Base-by-base conservation (phyloP, 2,797 vertebrate genomes). In the Lepidocolaptes lacrymiger region DNA sequence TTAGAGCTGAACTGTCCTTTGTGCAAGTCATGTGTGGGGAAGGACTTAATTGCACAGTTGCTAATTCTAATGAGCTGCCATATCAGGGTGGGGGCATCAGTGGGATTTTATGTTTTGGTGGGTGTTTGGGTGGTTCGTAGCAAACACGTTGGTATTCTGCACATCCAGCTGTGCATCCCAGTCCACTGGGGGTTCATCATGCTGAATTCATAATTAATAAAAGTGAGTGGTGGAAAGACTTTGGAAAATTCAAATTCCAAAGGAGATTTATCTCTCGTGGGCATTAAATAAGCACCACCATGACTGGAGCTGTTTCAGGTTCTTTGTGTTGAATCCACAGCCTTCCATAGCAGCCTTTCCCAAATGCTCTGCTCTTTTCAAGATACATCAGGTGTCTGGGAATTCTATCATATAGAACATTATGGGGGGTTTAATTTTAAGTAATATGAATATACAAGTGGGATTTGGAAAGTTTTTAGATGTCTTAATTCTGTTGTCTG, bases 31-130 rank as follows among this genome's bases (percentile, higher is more conserved):
- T 56, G 39, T 76, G 32, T 58, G 81, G 93, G 76, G 36, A 39
- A 88, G 91, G 77, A 89, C 75, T 72, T 95, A 93, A 85, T 67
- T 91, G 91, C 94, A 68, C 28, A 34, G 76, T 44, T 88, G 55
- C 89, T 87, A 12, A 36, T 79, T 86, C n/a, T 91, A 32, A 91
- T 5, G 14, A 82, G 69, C 66, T 89, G 91, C 85, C 17, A 1
- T 10, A 5, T n/a, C 61, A 6, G 59, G 59, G 59, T 41, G 14
- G 59, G 28, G 39, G 71, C 43, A 10, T 27, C 85, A 34, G 67
- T 37, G 15, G 39, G 48, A 24, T 28, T 75, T 72, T 11, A 8
- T 37, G 0, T 68, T 77, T 83, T 46, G 80, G 49, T 64, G 91
- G 67, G 28, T 54, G 63, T 59, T 81, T 62, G 52, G 46, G 78